Base-by-base conservation (phyloP, 2,113 vertebrate species). In the Megatriorchis doriae region DNA sequence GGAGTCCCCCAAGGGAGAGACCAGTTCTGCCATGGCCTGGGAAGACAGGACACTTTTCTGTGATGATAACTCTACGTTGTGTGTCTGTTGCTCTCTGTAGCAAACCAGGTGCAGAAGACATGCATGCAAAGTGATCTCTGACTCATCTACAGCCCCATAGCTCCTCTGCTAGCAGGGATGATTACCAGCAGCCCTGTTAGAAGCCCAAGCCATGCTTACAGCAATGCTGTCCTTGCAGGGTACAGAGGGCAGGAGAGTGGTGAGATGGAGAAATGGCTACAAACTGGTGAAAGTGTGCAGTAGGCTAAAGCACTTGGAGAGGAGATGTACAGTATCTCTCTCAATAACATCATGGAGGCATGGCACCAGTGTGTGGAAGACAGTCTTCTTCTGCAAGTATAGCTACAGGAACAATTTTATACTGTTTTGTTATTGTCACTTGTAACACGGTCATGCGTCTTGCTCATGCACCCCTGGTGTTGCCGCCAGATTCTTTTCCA, bases 341-440 rank as follows among this genome's bases (percentile, higher is more conserved):
- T 53, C 36, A 63, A 23, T 43, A 70, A 32, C 12, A 22, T 25
- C 59, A 67, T 34, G n/a, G 71, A 80, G 27, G 40, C 36, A 25
- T 5, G 27, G 21, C 36, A 62, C 19, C 31, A 38, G n/a, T 3
- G 15, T 13, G 26, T 50, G 50, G n/a, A 72, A 66, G 32, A 42
- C 11, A 29, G 7, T 61, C 5, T 34, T 4, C 17, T 78, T 52
- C 52, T 85, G 40, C 0, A 1, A 45, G 3, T 75, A 7, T 10
- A 71, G n/a, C 52, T 59, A 23, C 52, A 71, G 70, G 21, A 65
- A 12, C 20, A 61, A n/a, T 45, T 55, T 58, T 48, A 63, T 78
- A 20, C 42, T 3, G 2, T 40, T 53, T 71, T 67, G 5, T 66
- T 53, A 55, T 0, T 0, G 15, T 31, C 42, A 45, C 50, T 66